phyloP scores from a whole-genome alignment of 2,113 vertebrate genomes.

The Struthio camelus region DNA sequence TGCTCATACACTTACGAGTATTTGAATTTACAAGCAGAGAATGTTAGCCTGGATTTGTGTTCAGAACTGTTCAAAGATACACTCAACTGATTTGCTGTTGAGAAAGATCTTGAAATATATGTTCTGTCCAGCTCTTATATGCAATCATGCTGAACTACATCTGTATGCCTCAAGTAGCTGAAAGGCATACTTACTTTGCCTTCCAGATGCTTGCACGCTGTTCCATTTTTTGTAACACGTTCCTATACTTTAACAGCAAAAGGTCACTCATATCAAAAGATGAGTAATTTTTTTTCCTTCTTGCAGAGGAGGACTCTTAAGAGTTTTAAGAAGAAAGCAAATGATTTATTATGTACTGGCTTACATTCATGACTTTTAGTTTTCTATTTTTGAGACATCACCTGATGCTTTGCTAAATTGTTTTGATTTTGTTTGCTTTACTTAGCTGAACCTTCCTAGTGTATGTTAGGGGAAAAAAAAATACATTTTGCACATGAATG shows the following conservation, averaged over 20 bases:
- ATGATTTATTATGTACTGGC: not conserved
- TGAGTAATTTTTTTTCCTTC: not conserved
- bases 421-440: not conserved
- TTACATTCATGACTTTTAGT: not conserved
- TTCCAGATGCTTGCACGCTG: not conserved
- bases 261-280: not conserved
- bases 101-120: not conserved
- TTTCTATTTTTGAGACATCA: not conserved
- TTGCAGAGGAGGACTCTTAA: not conserved
- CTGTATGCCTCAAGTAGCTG: not conserved
- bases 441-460: not conserved
- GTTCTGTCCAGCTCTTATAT: not conserved
- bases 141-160: not conserved
- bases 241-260: not conserved
- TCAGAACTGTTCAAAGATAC: not conserved
- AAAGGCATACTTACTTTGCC: not conserved
- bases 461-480: not conserved
- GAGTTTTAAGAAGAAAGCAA: not conserved
- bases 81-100: not conserved
- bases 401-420: not conserved
- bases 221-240: not conserved
- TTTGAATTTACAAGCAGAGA: not conserved
- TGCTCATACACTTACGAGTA: not conserved
- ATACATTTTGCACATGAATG: not conserved
- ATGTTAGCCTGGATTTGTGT: not conserved